Base-by-base conservation (phyloP, 2,888 invertebrate genomes). In the Zygaena filipendulae region DNA sequence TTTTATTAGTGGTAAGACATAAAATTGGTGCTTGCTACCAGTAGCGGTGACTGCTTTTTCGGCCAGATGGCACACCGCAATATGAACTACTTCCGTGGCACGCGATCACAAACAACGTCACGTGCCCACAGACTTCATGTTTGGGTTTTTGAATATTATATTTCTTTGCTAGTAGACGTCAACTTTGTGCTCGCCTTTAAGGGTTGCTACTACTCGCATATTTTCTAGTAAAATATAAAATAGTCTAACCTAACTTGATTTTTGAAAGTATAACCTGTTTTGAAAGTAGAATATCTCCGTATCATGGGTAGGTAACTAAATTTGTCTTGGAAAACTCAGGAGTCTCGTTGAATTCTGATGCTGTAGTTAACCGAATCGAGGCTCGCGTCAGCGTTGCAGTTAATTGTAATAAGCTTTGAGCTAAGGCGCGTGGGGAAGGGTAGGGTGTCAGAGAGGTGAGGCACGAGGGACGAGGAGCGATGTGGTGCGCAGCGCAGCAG, bases 341-440 rank as follows among this genome's bases (percentile, higher is more conserved):
- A n/a, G n/a, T n/a, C n/a, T n/a, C n/a, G n/a, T n/a, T n/a, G n/a
- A n/a, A n/a, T n/a, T n/a, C n/a, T 44, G 43, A 42, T 39, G 42
- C 38, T 42, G 45, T 39, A 41, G 45, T 49, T 53, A 51, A 58
- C 62, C 60, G 66, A 68, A 67, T 64, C 60, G 60, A 59, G 54
- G 53, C 59, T 59, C 57, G 60, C 57, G 50, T 55, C 52, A 47
- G 56, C 47, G 55, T 55, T 59, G 59, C 55, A 59, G 62, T 68
- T 71, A 74, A 72, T 71, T 72, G 64, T 69, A 61, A 64, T 67
- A 67, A 61, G 55, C 54, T 62, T 61, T 49, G 47, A 53, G 49
- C 51, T 49, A 43, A 45, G 43, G 39, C 21, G 37, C 33, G 36
- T 25, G 30, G 29, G 29, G 36, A 36, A 30, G 37, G 43, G 38